These are phyloP conservation scores for Caenorhabditis doughertyi DNA, from an alignment of 2,888 invertebrate genomes.

Conservation along the genomic window DNA sequence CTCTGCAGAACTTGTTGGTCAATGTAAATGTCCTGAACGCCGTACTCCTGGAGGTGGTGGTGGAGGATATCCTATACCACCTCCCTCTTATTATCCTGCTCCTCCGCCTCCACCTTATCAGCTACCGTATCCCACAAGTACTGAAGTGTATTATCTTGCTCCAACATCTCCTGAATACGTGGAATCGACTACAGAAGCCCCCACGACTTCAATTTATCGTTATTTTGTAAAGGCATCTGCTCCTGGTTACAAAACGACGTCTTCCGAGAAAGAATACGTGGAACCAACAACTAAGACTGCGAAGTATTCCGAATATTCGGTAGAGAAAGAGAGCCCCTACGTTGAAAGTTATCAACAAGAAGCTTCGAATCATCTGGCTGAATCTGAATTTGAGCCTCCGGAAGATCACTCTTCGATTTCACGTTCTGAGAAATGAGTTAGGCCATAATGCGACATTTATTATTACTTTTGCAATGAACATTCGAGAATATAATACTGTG, in stretches of 20 bases:
- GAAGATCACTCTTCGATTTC: slow-evolving; percentile 26
- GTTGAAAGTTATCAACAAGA: slow-evolving; percentile 1
- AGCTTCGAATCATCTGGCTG: not conserved
- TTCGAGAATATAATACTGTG: not conserved
- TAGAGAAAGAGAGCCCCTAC: slow-evolving; percentile 14
- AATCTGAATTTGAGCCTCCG: slow-evolving; percentile 31
- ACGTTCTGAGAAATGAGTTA: not conserved
- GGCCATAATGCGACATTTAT: slow-evolving; percentile 18
- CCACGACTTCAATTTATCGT: slow-evolving; percentile 48
- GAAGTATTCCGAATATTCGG: slow-evolving; percentile 5
- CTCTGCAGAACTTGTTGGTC: slow-evolving; percentile 13
- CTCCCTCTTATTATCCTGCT: slow-evolving; percentile 3
- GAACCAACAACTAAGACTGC: not conserved
- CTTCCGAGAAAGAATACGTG: slow-evolving; percentile 15
- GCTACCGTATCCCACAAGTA: not conserved
- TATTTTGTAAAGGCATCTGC: slow-evolving; percentile 53
- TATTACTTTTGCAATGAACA: not conserved
- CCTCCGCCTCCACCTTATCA: not conserved
- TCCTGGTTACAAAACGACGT: slow-evolving; percentile 22
- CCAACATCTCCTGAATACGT: slow-evolving; percentile 32
- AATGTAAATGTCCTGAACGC: slow-evolving; percentile 55
- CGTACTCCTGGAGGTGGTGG: slow-evolving; percentile 32
- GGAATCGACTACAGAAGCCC: slow-evolving; percentile 19
- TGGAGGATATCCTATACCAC: slow-evolving; percentile 12
- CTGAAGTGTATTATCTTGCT: not conserved